Percentiles rank a stretch among this genome's conserved stretches.
Conservation (phyloP, 2,888 invertebrate species). For the Ichneumoninae sp. region DNA sequence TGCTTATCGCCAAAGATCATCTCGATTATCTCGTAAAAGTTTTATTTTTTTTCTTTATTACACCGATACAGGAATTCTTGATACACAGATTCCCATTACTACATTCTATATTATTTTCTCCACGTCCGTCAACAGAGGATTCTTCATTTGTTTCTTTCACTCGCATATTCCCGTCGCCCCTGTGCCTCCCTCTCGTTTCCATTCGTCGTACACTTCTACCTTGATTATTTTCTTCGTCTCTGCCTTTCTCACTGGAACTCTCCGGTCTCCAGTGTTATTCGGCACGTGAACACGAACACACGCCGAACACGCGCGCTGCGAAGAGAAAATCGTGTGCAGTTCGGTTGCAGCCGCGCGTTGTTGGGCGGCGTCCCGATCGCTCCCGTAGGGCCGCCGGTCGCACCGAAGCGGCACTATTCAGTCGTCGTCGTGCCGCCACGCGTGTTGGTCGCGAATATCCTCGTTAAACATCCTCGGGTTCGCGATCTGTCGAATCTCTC, state of each 20-base stretch:
- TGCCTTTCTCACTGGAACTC: constrained; percentile 11
- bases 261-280: constrained; percentile 45
- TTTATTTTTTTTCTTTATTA: background rate
- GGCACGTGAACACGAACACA: constrained; percentile 38
- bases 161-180: constrained; percentile 13
- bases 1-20: background rate
- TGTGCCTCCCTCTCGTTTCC: constrained; percentile 49
- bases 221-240: constrained; percentile 13
- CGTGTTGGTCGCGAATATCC: constrained; percentile 67
- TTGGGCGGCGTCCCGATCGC: constrained; percentile 60
- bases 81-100: background rate
- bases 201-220: background rate
- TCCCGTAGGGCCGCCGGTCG: constrained; percentile 55
- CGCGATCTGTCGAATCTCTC: constrained; percentile 16
- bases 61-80: background rate
- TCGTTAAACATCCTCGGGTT: background rate
- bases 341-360: constrained; percentile 66
- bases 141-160: constrained; percentile 50
- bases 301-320: constrained; percentile 6
- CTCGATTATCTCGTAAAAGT: background rate
- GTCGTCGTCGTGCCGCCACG: constrained; percentile 76
- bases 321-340: constrained; percentile 37
- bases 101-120: background rate
- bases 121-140: background rate
- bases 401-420: constrained; percentile 66